A percentile compares a stretch with the other conserved stretches of the same genome.
phyloP scores from a whole-genome alignment of 2,113 vertebrate genomes.

The Gorsachius goisagi region DNA sequence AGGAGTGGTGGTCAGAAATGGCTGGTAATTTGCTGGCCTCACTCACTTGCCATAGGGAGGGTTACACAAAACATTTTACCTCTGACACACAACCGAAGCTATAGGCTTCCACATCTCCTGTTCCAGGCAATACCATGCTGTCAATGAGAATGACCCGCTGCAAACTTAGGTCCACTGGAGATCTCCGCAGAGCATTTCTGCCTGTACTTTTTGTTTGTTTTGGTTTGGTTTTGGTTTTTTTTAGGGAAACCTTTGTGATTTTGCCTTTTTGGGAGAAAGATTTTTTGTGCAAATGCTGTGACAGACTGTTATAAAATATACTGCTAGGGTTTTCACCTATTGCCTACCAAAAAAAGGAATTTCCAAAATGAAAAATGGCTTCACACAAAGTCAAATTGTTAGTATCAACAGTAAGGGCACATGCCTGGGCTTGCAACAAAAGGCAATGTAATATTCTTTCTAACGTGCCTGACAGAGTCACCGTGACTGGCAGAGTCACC shows the following conservation, averaged over 20 bases:
- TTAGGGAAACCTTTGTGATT: background rate
- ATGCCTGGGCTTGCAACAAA: background rate
- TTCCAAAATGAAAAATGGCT: background rate
- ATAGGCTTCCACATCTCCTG: background rate
- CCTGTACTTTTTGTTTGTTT: too few species aligned
- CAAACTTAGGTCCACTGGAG: background rate
- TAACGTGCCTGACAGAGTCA: background rate
- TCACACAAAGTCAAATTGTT: background rate
- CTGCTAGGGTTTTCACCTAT: background rate
- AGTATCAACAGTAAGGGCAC: background rate
- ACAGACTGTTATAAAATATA: background rate
- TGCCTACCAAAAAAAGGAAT: background rate
- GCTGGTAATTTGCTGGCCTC: background rate
- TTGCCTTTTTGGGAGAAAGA: background rate
- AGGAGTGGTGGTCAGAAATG: background rate
- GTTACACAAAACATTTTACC: background rate
- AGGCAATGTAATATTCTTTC: background rate
- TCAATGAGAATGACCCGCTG: background rate
- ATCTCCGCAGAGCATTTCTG: background rate
- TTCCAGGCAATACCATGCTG: background rate
- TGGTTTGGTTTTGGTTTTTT: background rate
- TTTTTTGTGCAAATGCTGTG: background rate
- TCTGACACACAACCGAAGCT: background rate
- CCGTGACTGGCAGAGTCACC: background rate
- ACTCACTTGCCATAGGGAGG: background rate